Percentiles rank a stretch among this genome's conserved stretches.
Evolutionary conservation across 92 coral and sea anemone genomes (phyloP).

Genomic region (Palythoa caribaeorum): DNA sequence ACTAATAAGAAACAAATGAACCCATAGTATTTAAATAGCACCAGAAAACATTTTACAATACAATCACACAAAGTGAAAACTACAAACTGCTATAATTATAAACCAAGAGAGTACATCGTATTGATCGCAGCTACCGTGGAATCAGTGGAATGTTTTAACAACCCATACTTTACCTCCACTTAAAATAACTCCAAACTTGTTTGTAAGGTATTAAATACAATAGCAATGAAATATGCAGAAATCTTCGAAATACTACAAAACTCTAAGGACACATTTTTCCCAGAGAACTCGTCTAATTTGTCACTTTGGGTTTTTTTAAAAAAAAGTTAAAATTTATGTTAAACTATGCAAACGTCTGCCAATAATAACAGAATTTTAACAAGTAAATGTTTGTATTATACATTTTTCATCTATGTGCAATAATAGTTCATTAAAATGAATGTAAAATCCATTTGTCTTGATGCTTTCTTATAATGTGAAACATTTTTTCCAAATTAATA

Average conservation of each 20-base stretch:
- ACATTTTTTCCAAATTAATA: not conserved
- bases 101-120: not conserved
- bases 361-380: not conserved
- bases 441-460: not conserved
- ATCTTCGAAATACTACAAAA: no score
- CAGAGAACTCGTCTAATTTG: not conserved
- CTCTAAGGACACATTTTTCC: not conserved
- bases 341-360: not conserved
- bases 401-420: not conserved
- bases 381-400: conserved; percentile 6
- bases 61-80: no score
- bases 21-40: no score
- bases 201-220: not conserved
- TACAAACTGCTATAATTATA: no score
- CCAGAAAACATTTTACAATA: no score
- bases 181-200: not conserved
- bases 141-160: no score
- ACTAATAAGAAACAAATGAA: no score
- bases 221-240: no score
- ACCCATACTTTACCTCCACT: not conserved
- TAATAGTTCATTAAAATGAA: not conserved
- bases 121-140: not conserved
- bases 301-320: not conserved
- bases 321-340: not conserved
- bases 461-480: no score